phyloP scores from a whole-genome alignment of 2,888 invertebrate genomes.

The Catocala sponsa region DNA sequence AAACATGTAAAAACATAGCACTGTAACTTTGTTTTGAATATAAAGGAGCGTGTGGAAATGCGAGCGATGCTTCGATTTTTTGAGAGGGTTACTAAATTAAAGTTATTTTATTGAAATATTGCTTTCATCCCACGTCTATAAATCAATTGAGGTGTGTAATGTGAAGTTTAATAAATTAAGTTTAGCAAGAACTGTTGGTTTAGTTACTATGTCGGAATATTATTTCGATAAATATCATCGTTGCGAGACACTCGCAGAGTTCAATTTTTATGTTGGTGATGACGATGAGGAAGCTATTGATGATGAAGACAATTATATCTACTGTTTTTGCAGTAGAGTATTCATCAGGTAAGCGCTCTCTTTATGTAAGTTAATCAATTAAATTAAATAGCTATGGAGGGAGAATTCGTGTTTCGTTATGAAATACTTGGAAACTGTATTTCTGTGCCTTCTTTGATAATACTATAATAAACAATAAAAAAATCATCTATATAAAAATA shows the following conservation, averaged over 20 bases:
- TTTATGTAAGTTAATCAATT: not conserved
- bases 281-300: slow-evolving; percentile 64
- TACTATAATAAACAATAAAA: too few species aligned
- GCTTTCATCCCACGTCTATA: not conserved
- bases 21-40: not conserved
- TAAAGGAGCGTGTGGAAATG: slow-evolving; percentile 30
- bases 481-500: too few species aligned
- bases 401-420: not conserved
- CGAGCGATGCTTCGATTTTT: slow-evolving; percentile 45
- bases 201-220: slow-evolving; percentile 72
- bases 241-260: slow-evolving; percentile 91
- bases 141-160: slow-evolving; percentile 1
- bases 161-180: slow-evolving; percentile 10
- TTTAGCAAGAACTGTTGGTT: slow-evolving; percentile 11
- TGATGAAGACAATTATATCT: slow-evolving; percentile 86
- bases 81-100: slow-evolving; percentile 26
- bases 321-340: slow-evolving; percentile 91
- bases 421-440: too few species aligned
- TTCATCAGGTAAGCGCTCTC: slow-evolving; percentile 88
- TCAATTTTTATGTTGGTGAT: slow-evolving; percentile 82
- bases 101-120: slow-evolving; percentile 13
- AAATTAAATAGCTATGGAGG: not conserved
- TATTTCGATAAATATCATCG: slow-evolving; percentile 81
- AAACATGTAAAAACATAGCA: not conserved
- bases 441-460: too few species aligned